Evolutionary conservation across 2,113 vertebrate species (phyloP), one percentile per base, ranked within the genome.

Genomic region (Todiramphus saurophagus): DNA sequence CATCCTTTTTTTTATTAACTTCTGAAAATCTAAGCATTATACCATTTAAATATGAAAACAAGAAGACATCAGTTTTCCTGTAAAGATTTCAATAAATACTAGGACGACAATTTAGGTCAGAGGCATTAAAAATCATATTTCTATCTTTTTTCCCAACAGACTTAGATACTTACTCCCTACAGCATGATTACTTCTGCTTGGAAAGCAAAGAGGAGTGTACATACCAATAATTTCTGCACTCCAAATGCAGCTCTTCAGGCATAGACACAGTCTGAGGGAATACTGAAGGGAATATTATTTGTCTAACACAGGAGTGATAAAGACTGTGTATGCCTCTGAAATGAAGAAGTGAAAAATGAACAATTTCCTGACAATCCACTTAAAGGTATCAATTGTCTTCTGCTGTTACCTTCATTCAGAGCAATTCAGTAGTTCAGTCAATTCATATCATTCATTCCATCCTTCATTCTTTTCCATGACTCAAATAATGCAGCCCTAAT

Each of bases 401-500:
- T 39, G 12, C 24, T 7, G 81, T 51, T 60, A 62, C 24, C 18
- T 64, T 86, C 4, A 39, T 72, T 92, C 35, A 85, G 46, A 77
- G 23, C 10, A 93, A 81, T 82, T 79, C 44, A 35, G 68, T 43
- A 94, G 43, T 53, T 39, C 68, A 75, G 64, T 63, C 43, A 81
- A 82, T 67, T 77, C 3, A 44, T 6, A 5, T 4, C 37, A 67
- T 39, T 83, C 5, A 35, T 75, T 84, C 39, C 37, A 84, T 56
- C 10, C 16, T 97, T 97, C 35, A 94, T 82, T 63, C 16, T 94
- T 97, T 91, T 91, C 95, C 93, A 94, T 80, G 50, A 95, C 97
- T 97, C 91, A 97, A 96, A 96, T 95, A 98, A 97, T 87, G 64
- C 93, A 96, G 87, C 80, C 93, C 89, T 98, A 97, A 98, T 98